A percentile compares a stretch with the other conserved stretches of the same genome.
Conservation (phyloP, 2,888 invertebrate genomes). For the Leucoptera coffeella region DNA sequence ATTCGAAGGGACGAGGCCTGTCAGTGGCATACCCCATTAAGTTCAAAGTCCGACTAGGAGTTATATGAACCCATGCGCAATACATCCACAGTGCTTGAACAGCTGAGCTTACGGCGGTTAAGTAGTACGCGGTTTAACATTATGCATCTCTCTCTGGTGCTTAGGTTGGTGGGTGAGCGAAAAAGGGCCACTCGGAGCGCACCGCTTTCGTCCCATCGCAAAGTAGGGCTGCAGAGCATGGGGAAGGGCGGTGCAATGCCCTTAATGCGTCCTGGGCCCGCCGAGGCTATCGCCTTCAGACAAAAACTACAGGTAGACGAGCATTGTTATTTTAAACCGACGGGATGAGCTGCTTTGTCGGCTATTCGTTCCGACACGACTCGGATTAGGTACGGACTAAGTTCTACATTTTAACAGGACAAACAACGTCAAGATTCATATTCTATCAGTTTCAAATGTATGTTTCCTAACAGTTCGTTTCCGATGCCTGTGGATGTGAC, state of each 20-base stretch:
- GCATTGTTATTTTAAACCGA: no score
- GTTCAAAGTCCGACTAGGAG: slow-evolving; percentile 38
- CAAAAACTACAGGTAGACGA: slow-evolving; percentile 47
- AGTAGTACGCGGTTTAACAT: slow-evolving; percentile 21
- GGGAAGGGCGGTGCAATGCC: slow-evolving; percentile 47
- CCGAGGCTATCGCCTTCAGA: slow-evolving; percentile 26
- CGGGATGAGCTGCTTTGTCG: no score
- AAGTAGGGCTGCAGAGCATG: slow-evolving; percentile 51
- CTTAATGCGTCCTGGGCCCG: slow-evolving; percentile 34
- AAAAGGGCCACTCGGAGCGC: slow-evolving; percentile 23
- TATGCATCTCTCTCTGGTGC: slow-evolving; percentile 40
- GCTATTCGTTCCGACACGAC: no score
- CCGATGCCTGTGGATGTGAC: no score
- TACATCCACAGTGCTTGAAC: no score
- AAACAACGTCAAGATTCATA: no score
- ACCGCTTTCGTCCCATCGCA: slow-evolving; percentile 29
- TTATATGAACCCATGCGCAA: slow-evolving; percentile 15
- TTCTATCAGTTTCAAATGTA: no score
- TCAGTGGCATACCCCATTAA: slow-evolving; percentile 10
- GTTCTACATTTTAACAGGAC: no score
- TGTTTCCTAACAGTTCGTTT: no score
- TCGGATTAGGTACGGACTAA: no score
- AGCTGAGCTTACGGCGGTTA: no score
- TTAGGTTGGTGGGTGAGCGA: slow-evolving; percentile 18
- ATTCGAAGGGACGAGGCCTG: slow-evolving; percentile 16